Conservation (phyloP, 2,888 invertebrate genomes). For the Macrophya alboannulata region DNA sequence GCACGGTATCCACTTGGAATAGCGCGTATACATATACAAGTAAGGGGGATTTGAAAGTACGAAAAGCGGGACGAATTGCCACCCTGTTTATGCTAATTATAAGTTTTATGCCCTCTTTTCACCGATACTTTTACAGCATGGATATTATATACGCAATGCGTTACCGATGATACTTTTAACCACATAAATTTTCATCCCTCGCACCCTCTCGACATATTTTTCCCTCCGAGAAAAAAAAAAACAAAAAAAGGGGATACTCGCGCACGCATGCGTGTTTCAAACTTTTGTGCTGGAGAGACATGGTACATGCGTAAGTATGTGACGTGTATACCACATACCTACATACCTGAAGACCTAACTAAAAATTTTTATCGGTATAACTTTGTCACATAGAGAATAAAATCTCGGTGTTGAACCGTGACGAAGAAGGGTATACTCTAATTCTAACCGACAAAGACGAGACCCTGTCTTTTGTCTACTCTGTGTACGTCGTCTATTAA, state of each 20-base stretch:
- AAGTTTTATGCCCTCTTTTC: slow-evolving; percentile 25
- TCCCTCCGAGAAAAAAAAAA: neutral
- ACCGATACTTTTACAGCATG: neutral
- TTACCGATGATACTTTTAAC: slow-evolving; percentile 13
- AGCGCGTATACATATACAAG: neutral
- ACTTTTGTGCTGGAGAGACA: neutral
- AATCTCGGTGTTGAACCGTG: neutral
- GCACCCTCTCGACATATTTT: neutral
- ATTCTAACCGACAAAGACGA: slow-evolving; percentile 35
- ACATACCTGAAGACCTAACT: neutral
- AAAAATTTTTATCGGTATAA: slow-evolving; percentile 13
- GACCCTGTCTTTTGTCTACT: slow-evolving; percentile 22
- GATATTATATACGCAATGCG: slow-evolving; percentile 4
- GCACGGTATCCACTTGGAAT: slow-evolving; percentile 19
- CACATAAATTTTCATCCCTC: slow-evolving; percentile 33
- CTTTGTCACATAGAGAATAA: neutral
- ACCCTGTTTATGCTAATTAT: slow-evolving; percentile 54
- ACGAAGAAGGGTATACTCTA: neutral
- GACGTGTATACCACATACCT: too few species aligned
- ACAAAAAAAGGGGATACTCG: neutral
- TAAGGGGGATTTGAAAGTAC: neutral
- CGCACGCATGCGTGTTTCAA: neutral
- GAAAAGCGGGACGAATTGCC: slow-evolving; percentile 50
- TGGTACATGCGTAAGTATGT: too few species aligned
- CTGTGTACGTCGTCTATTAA: neutral